These are phyloP conservation scores for Chaetops frenatus DNA, from an alignment of 2,113 vertebrate species.

Conservation along the genomic window DNA sequence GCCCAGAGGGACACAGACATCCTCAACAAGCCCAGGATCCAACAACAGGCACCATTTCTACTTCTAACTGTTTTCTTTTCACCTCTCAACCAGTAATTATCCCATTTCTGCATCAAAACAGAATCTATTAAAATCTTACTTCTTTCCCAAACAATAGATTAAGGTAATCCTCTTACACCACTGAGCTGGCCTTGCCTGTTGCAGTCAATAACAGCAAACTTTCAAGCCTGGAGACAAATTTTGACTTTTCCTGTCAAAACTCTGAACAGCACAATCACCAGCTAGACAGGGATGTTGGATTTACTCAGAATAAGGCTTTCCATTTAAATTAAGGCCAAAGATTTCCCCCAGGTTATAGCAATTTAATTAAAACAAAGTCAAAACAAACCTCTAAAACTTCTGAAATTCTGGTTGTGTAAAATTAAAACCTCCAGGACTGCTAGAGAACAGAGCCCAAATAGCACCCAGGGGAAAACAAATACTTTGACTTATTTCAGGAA, in stretches of 20 bases:
- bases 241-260: neutral
- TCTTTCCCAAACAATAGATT: neutral
- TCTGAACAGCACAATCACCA: neutral
- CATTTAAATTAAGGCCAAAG: neutral
- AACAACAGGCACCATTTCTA: neutral
- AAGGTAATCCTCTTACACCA: neutral
- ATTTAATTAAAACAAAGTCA: constrained; percentile 52
- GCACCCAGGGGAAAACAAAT: neutral
- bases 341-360: constrained; percentile 26
- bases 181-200: neutral
- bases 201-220: neutral
- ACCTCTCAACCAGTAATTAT: neutral
- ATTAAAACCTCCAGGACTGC: constrained; percentile 11
- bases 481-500: neutral
- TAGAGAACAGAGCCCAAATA: neutral
- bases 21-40: neutral
- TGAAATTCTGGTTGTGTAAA: neutral
- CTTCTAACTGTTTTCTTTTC: neutral
- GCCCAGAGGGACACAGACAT: neutral
- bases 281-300: neutral
- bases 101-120: neutral
- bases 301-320: neutral
- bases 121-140: neutral
- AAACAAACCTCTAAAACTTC: constrained; percentile 16
- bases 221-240: neutral